A percentile compares a stretch with the other conserved stretches of the same genome.
phyloP scores from a whole-genome alignment of 1,140 invertebrate species.

The Heliothis subflexa region DNA sequence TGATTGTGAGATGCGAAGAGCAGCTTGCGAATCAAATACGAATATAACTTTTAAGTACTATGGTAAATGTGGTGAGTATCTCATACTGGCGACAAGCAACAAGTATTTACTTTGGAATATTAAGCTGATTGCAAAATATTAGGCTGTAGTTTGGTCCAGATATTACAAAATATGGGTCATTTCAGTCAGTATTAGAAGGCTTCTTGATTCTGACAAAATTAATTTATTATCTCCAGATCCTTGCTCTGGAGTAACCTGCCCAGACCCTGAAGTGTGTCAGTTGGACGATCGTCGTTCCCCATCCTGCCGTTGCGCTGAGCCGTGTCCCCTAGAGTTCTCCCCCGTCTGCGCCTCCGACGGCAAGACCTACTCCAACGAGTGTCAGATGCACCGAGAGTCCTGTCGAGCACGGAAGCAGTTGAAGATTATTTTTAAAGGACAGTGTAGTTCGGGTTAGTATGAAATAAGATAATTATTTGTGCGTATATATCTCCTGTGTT shows the following conservation, averaged over 20 bases:
- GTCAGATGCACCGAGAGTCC: slow-evolving; percentile 91
- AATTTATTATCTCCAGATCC: too few species aligned
- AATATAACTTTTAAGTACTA: slow-evolving; percentile 95
- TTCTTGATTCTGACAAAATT: too few species aligned
- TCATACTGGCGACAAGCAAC: background rate
- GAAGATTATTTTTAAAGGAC: slow-evolving; percentile 92
- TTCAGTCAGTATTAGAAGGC: too few species aligned
- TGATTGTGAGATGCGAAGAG: slow-evolving; percentile 92
- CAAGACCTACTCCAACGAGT: slow-evolving; percentile 95
- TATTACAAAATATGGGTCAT: too few species aligned
- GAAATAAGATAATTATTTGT: background rate
- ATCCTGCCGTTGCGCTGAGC: slow-evolving; percentile 92
- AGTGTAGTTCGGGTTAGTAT: slow-evolving; percentile 90
- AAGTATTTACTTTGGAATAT: background rate
- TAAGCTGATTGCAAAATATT: too few species aligned
- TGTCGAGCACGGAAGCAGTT: slow-evolving; percentile 91
- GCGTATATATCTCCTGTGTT: too few species aligned
- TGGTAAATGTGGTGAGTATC: slow-evolving; percentile 95
- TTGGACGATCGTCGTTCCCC: slow-evolving; percentile 92
- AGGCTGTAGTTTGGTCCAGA: too few species aligned
- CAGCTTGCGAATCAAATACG: slow-evolving; percentile 90
- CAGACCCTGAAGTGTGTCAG: slow-evolving; percentile 93
- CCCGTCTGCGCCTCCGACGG: slow-evolving; percentile 95
- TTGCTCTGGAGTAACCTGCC: slow-evolving; percentile 91
- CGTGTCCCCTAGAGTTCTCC: slow-evolving; percentile 92